phyloP scores from a whole-genome alignment of 2,888 invertebrate genomes.

The Matsumyia berberina region DNA sequence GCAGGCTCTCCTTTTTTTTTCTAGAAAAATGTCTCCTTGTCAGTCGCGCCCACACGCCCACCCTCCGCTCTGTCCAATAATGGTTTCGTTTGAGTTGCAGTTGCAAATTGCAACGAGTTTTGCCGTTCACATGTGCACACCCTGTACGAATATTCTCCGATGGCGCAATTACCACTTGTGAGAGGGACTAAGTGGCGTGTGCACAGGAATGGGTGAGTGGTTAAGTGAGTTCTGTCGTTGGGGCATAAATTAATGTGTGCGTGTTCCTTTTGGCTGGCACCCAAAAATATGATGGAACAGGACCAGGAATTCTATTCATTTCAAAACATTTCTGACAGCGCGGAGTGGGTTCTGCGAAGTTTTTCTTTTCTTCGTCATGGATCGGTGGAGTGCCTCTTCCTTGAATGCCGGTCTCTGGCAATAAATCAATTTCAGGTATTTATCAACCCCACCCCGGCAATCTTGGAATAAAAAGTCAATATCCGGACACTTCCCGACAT shows the following conservation, averaged over 20 bases:
- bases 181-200: constrained; percentile 44
- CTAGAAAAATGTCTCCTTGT: constrained; percentile 47
- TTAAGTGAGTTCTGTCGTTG: constrained; percentile 58
- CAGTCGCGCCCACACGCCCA: constrained; percentile 45
- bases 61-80: neutral
- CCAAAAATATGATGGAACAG: constrained; percentile 64
- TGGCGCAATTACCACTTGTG: constrained; percentile 62
- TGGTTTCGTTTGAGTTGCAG: constrained; percentile 40
- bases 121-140: constrained; percentile 41
- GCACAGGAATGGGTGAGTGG: constrained; percentile 42
- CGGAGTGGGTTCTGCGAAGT: constrained; percentile 1
- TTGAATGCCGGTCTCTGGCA: constrained; percentile 32
- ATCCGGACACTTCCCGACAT: constrained; percentile 40
- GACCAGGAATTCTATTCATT: constrained; percentile 19
- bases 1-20: constrained; percentile 27
- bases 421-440: constrained; percentile 63
- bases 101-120: constrained; percentile 56
- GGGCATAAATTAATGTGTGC: constrained; percentile 64
- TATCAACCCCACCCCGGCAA: constrained; percentile 5
- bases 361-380: constrained; percentile 24
- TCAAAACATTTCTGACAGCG: constrained; percentile 54
- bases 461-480: constrained; percentile 44
- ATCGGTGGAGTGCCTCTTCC: constrained; percentile 51
- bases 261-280: constrained; percentile 53
- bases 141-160: constrained; percentile 42